Conservation (phyloP, 2,113 vertebrate genomes). For the Perca flavescens region DNA sequence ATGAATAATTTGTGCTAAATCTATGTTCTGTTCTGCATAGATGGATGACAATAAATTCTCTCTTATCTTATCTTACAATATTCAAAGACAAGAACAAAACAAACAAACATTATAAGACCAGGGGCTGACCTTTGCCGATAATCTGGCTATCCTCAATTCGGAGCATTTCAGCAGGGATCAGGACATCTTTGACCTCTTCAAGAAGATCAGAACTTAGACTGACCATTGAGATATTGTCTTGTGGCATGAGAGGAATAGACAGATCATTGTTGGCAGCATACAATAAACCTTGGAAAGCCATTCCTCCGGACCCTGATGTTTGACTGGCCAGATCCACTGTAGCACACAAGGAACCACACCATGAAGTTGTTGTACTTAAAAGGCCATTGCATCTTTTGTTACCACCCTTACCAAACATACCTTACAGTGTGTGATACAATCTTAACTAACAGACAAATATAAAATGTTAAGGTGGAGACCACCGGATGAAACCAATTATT, state of each 20-base stretch:
- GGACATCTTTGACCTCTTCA: constrained; percentile 94
- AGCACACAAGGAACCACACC: constrained; percentile 4
- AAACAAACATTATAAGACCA: not conserved
- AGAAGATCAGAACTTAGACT: constrained; percentile 86
- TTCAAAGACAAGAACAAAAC: not conserved
- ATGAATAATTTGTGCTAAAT: not conserved
- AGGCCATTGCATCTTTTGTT: not conserved
- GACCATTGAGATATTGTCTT: constrained; percentile 82
- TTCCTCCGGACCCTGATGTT: constrained; percentile 38
- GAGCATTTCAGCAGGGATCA: constrained; percentile 90
- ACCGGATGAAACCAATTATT: too few relatives aligned
- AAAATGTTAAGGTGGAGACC: not conserved
- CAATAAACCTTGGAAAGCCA: constrained; percentile 65
- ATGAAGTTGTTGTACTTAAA: not conserved
- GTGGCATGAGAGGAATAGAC: constrained; percentile 84
- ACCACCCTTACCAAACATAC: not conserved
- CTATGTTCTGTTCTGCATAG: too few relatives aligned
- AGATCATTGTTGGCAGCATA: constrained; percentile 72
- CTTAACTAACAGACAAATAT: not conserved
- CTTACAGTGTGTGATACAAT: not conserved
- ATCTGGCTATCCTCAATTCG: constrained; percentile 85
- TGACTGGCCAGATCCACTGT: constrained; percentile 65
- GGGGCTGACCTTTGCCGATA: constrained; percentile 92
- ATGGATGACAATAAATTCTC: too few relatives aligned
- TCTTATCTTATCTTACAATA: not conserved